Evolutionary conservation across 2,888 invertebrate species (phyloP).

Genomic region (Drosophila koepferae): DNA sequence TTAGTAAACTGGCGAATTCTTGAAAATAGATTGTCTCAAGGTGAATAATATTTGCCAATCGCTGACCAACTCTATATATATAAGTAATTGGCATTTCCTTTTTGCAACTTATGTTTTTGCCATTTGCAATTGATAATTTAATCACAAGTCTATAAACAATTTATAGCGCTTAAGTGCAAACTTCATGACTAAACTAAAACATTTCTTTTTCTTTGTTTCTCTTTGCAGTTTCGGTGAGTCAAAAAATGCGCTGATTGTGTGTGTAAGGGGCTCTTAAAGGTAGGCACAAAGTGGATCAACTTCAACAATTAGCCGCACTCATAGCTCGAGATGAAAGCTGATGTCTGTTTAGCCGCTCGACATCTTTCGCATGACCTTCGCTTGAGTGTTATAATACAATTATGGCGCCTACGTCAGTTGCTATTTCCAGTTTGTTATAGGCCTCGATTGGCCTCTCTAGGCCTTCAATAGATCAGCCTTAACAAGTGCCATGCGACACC

Average conservation of each 20-base stretch:
- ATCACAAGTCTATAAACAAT: constrained; percentile 38
- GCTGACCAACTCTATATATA: not conserved
- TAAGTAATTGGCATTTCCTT: constrained; percentile 50
- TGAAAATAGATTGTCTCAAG: not conserved
- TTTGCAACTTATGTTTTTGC: constrained; percentile 24
- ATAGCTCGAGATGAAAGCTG: not conserved
- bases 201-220: constrained; percentile 26
- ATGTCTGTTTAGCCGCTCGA: constrained; percentile 7
- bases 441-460: constrained; percentile 40
- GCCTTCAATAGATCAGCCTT: constrained; percentile 46
- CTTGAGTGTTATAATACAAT: constrained; percentile 32
- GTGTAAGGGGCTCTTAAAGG: not conserved
- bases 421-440: constrained; percentile 28
- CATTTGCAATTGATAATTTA: constrained; percentile 21
- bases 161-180: constrained; percentile 21
- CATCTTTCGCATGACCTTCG: constrained; percentile 43
- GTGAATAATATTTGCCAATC: constrained; percentile 3
- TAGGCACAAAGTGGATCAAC: constrained; percentile 5
- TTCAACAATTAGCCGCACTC: constrained; percentile 4
- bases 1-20: not conserved
- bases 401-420: constrained; percentile 61
- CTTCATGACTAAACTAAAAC: constrained; percentile 32
- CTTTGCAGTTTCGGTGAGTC: constrained; percentile 75
- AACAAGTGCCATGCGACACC: constrained; percentile 60
- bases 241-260: constrained; percentile 8